phyloP scores from a whole-genome alignment of 2,797 vertebrate species.

The Anniella stebbinsi region DNA sequence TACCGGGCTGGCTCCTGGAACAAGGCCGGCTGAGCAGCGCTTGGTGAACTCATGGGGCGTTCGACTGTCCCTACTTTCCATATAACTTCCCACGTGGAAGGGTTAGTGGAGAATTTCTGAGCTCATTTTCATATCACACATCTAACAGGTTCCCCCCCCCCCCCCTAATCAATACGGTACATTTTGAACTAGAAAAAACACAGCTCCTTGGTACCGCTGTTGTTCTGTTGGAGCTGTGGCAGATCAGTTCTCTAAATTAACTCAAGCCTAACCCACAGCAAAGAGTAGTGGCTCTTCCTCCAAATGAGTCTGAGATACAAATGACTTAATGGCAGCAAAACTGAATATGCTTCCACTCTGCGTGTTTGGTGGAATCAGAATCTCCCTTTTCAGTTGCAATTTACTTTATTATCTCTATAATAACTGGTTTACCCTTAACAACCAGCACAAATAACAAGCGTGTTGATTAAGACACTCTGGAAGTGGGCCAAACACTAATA shows the following conservation, averaged over 20 bases:
- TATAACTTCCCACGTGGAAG: background rate
- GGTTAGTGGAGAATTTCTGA: background rate
- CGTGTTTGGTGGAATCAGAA: conserved; percentile 46
- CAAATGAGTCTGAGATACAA: conserved; percentile 20
- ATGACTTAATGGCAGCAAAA: conserved; percentile 53
- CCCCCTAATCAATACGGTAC: no score
- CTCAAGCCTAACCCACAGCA: background rate
- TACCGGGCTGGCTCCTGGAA: no score
- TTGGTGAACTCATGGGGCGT: no score
- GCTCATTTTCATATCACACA: background rate
- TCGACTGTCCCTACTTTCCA: background rate
- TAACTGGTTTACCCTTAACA: conserved; percentile 68
- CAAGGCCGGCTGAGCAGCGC: no score
- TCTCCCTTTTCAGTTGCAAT: conserved; percentile 50
- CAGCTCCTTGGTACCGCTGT: background rate
- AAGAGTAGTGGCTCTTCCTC: background rate
- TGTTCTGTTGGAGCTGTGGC: background rate
- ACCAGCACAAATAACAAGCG: conserved; percentile 66
- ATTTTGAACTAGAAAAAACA: background rate
- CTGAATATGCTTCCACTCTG: conserved; percentile 58
- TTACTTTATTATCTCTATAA: conserved; percentile 57
- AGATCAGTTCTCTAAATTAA: conserved; percentile 11
- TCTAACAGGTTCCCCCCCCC: no score
- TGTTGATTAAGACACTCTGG: conserved; percentile 74
- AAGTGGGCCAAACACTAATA: conserved; percentile 67